These are phyloP conservation scores for Bombus ignitus DNA, from an alignment of 1,140 invertebrate species.

Conservation along the genomic window DNA sequence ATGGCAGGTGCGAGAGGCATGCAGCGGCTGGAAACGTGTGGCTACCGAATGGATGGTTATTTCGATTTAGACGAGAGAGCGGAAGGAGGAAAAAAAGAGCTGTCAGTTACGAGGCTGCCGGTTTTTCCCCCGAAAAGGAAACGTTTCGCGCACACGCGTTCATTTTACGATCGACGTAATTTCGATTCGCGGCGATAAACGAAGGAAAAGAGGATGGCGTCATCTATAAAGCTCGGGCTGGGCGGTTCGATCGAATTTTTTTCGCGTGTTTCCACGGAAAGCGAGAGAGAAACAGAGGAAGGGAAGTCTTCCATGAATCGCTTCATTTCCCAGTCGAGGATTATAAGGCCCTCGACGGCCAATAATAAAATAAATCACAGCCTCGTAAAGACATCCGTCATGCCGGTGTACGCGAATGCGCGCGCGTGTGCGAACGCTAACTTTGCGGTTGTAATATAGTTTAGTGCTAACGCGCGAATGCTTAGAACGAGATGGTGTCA, in stretches of 20 bases:
- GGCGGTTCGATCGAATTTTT: background rate
- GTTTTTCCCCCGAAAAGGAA: slow-evolving; percentile 27
- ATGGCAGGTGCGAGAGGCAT: slow-evolving; percentile 47
- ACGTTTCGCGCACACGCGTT: slow-evolving; percentile 21
- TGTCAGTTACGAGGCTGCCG: slow-evolving; percentile 48
- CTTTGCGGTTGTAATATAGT: slow-evolving; percentile 76
- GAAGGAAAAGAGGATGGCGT: slow-evolving; percentile 46
- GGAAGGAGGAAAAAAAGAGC: slow-evolving; percentile 41
- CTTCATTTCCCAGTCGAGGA: slow-evolving; percentile 73
- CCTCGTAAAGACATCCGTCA: slow-evolving; percentile 78
- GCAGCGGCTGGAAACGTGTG: background rate
- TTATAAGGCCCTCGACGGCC: slow-evolving; percentile 66
- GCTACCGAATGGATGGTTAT: slow-evolving; percentile 52
- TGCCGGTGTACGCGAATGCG: slow-evolving; percentile 34
- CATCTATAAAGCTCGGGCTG: slow-evolving; percentile 57
- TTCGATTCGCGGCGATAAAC: slow-evolving; percentile 67
- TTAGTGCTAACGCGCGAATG: slow-evolving; percentile 72
- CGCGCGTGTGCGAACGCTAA: slow-evolving; percentile 16
- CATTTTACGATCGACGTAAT: slow-evolving; percentile 68
- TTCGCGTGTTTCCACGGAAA: background rate
- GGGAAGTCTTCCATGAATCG: slow-evolving; percentile 69
- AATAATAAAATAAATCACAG: slow-evolving; percentile 79
- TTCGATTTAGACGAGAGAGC: slow-evolving; percentile 57
- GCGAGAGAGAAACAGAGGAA: too few relatives aligned
- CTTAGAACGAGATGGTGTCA: slow-evolving; percentile 62